These are phyloP conservation scores for Turnix velox DNA, from an alignment of 2,113 vertebrate genomes.

Conservation along the genomic window DNA sequence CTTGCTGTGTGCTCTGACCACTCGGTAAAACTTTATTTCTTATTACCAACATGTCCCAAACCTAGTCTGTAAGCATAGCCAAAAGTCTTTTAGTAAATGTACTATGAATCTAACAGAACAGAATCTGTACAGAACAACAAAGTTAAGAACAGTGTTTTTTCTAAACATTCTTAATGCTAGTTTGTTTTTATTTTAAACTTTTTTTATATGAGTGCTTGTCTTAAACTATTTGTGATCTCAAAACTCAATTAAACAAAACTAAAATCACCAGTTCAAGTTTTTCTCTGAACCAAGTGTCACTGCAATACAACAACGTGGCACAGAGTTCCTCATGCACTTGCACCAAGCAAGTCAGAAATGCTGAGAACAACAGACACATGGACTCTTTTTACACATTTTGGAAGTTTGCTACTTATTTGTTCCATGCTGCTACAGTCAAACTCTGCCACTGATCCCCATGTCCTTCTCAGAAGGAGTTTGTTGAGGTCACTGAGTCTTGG, in stretches of 20 bases:
- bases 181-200: neutral
- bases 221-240: neutral
- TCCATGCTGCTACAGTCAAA: neutral
- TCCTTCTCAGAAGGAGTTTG: neutral
- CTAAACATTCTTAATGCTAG: neutral
- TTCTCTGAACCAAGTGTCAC: neutral
- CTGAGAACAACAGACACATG: neutral
- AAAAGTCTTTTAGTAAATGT: neutral
- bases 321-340: fast-evolving
- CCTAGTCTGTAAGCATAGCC: neutral
- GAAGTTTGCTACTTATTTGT: neutral
- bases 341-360: neutral
- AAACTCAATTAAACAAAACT: neutral
- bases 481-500: neutral
- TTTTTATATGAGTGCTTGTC: neutral
- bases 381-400: neutral
- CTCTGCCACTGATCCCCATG: fast-evolving
- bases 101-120: neutral
- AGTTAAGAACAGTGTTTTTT: neutral
- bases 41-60: neutral
- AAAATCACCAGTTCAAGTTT: neutral
- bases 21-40: neutral
- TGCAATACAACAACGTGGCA: neutral
- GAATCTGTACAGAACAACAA: neutral
- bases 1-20: neutral